Base-by-base conservation (phyloP, 2,113 vertebrate genomes). In the Bubalus kerabau region DNA sequence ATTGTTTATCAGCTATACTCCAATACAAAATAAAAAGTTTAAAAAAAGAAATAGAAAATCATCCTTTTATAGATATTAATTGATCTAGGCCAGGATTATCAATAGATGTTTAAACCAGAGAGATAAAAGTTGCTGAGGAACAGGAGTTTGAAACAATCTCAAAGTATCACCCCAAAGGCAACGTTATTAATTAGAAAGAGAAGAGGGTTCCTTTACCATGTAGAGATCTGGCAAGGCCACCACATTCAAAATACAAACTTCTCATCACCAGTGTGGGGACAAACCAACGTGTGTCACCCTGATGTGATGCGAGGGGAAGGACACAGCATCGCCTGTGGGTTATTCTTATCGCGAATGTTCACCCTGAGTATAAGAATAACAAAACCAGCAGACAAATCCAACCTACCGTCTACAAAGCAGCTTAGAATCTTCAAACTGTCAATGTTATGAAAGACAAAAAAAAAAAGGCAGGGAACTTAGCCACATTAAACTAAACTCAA, bases 401-500 rank as follows among this genome's bases (percentile, higher is more conserved):
- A 89, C 62, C 71, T 67, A 80, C 1, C 16, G 5, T 74, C 67
- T 52, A 92, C 17, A 85, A 74, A 71, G 87, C 67, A 92, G 64
- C 8, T 56, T 82, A 71, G 24, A 88, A 43, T 50, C 36, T 85
- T 91, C 36, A 95, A 89, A 50, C 36, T 40, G 54, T 90, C 87
- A 96, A 56, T 5, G 23, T 81, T 36, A 32, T 52, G 60, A 71
- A 52, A 64, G 4, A 67, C 50, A 28, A 59, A 32, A 46, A 19
- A 80, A 48, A 80, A 78, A 48, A 40, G 59, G 52, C 43, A 74
- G 12, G 5, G 7, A 30, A 83, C 54, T 90, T 26, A 50, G 60
- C 54, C 36, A 82, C 26, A 67, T 74, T 48, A 95, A 64, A 98
- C 32, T 50, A 94, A 92, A 94, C 14, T 64, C 46, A 95, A 92